Percentiles rank a stretch among this genome's conserved stretches.
Evolutionary conservation across 1,140 invertebrate genomes (phyloP).

Genomic region (Pseudobourletiella spinata): DNA sequence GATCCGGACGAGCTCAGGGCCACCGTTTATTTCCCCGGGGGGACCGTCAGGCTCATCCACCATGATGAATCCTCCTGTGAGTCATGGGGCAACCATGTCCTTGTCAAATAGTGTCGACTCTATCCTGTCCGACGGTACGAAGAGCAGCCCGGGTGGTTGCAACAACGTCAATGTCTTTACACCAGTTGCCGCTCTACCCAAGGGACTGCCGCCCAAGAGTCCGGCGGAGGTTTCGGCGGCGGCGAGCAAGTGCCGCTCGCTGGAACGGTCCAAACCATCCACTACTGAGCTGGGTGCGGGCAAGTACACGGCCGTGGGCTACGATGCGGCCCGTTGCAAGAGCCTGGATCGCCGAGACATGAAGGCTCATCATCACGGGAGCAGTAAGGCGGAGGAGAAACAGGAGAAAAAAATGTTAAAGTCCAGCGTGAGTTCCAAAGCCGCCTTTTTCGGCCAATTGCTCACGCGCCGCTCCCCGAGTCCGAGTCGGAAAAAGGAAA

Average conservation of each 20-base stretch:
- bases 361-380: no score
- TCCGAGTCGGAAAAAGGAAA: slow-evolving; percentile 27
- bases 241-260: slow-evolving; percentile 23
- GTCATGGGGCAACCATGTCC: slow-evolving; percentile 2
- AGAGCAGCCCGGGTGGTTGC: not conserved
- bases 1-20: slow-evolving; percentile 13
- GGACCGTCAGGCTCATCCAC: not conserved
- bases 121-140: slow-evolving; percentile 14
- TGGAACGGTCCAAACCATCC: slow-evolving; percentile 28
- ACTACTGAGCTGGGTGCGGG: slow-evolving; percentile 19
- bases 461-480: slow-evolving; percentile 31
- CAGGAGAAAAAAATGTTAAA: slow-evolving; percentile 25
- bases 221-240: slow-evolving; percentile 2
- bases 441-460: slow-evolving; percentile 34
- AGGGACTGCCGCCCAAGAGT: slow-evolving; percentile 32
- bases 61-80: not conserved
- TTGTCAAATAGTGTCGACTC: slow-evolving; percentile 33
- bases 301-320: slow-evolving; percentile 26
- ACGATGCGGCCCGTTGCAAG: slow-evolving; percentile 21
- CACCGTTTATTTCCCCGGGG: slow-evolving; percentile 32
- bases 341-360: slow-evolving; percentile 18
- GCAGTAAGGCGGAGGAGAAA: slow-evolving; percentile 23
- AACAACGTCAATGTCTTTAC: slow-evolving; percentile 25
- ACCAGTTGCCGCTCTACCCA: slow-evolving; percentile 23
- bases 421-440: slow-evolving; percentile 30